Evolutionary conservation across 2,888 invertebrate genomes (phyloP).

Genomic region (Portevinia maculata): DNA sequence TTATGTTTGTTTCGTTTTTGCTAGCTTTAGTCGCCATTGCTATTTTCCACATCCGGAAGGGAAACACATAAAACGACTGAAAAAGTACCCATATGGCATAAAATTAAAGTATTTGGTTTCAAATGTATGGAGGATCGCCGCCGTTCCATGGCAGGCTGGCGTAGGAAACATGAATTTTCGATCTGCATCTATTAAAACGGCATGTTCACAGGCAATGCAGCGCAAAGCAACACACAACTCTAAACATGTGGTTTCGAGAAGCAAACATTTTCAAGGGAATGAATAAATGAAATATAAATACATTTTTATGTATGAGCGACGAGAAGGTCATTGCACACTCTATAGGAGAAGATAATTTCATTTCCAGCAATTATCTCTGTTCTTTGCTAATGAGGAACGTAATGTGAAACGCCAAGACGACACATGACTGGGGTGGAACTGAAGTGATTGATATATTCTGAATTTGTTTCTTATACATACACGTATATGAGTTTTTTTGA

Average conservation of each 20-base stretch:
- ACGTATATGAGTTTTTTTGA: background rate
- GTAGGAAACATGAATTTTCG: slow-evolving; percentile 44
- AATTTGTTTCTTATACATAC: background rate
- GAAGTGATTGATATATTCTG: slow-evolving; percentile 12
- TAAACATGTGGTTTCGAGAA: slow-evolving; percentile 51
- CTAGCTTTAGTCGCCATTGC: slow-evolving; percentile 12
- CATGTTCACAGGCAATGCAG: slow-evolving; percentile 16
- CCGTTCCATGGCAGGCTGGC: background rate
- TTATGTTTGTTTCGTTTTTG: background rate
- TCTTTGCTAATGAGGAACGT: slow-evolving; percentile 53
- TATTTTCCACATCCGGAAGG: slow-evolving; percentile 63
- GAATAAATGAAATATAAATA: slow-evolving; percentile 49
- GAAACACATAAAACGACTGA: slow-evolving; percentile 53
- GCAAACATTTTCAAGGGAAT: slow-evolving; percentile 34
- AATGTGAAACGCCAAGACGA: slow-evolving; percentile 52
- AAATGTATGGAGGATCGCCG: slow-evolving; percentile 39
- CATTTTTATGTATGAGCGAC: slow-evolving; percentile 13
- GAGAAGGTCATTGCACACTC: slow-evolving; percentile 70
- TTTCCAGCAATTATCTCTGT: slow-evolving; percentile 64
- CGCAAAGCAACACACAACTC: slow-evolving; percentile 2
- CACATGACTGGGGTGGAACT: slow-evolving; percentile 16
- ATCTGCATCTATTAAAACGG: slow-evolving; percentile 51
- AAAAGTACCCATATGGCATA: slow-evolving; percentile 62
- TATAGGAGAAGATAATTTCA: slow-evolving; percentile 58
- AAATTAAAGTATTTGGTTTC: slow-evolving; percentile 61